These are phyloP conservation scores for Miichthys miiuy DNA, from an alignment of 2,797 vertebrate species.

Conservation along the genomic window DNA sequence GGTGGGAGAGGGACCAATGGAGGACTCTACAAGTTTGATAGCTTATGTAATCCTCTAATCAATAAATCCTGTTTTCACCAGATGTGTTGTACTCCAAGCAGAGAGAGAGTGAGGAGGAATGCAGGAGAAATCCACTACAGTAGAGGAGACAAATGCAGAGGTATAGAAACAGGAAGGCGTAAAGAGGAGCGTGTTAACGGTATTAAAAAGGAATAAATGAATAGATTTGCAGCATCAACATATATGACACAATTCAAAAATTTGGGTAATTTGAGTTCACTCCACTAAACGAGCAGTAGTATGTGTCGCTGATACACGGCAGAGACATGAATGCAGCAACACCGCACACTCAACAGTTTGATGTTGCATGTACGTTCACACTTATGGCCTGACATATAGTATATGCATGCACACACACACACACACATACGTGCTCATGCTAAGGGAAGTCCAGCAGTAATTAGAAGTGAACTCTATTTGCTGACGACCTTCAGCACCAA, in stretches of 20 bases:
- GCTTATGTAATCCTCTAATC: constrained; percentile 61
- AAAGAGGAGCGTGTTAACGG: not conserved
- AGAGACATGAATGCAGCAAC: not conserved
- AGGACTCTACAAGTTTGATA: constrained; percentile 43
- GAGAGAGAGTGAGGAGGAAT: not conserved
- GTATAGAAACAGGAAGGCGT: not conserved
- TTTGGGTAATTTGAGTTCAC: constrained; percentile 1
- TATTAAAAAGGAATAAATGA: not conserved
- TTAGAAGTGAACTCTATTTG: constrained; percentile 83
- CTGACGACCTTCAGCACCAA: constrained; percentile 79
- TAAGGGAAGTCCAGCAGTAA: constrained; percentile 75
- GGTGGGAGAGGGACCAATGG: constrained; percentile 3
- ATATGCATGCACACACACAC: constrained; percentile 22
- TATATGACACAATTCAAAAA: not conserved
- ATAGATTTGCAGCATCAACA: not conserved
- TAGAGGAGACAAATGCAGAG: not conserved
- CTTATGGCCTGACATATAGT: constrained; percentile 18
- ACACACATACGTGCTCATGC: constrained; percentile 36
- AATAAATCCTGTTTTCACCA: constrained; percentile 47
- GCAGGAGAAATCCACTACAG: not conserved
- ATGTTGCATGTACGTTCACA: not conserved
- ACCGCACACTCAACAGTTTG: not conserved
- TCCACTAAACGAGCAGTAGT: not conserved
- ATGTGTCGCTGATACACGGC: not conserved
- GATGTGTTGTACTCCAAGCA: constrained; percentile 31